These are phyloP conservation scores for Motacilla tschutschensis DNA, from an alignment of 2,113 vertebrate species.

Conservation along the genomic window DNA sequence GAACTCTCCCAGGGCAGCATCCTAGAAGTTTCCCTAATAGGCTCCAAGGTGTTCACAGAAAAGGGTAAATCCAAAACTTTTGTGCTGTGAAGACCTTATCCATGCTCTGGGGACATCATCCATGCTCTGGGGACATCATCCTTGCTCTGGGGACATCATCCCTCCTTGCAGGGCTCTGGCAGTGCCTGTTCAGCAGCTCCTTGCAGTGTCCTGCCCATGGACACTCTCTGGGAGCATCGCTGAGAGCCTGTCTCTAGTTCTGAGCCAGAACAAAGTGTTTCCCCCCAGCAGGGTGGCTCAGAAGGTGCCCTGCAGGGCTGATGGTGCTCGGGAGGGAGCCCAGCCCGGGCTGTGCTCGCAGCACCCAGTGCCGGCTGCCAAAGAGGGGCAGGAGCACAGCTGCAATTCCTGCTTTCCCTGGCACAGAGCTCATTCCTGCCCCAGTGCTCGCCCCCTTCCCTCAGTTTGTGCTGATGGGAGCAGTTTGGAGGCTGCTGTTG, in stretches of 20 bases:
- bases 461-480: neutral
- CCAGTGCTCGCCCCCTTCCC: neutral
- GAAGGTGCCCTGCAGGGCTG: neutral
- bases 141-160: neutral
- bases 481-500: neutral
- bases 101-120: too few relatives aligned
- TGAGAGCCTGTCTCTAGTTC: neutral
- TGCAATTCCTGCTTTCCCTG: neutral
- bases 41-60: neutral
- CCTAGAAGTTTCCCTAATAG: neutral
- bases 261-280: neutral
- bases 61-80: neutral
- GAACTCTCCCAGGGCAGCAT: neutral
- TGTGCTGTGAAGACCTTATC: neutral
- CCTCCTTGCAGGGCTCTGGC: neutral
- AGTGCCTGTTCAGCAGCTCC: neutral
- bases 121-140: too few relatives aligned
- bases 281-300: rapidly evolving
- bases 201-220: neutral
- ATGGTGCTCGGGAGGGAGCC: neutral
- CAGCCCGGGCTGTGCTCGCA: neutral
- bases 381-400: neutral
- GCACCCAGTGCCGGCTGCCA: too few relatives aligned
- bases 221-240: neutral
- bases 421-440: neutral